These are phyloP conservation scores for Lateolabrax maculatus DNA, from an alignment of 2,797 vertebrate species.

Conservation along the genomic window DNA sequence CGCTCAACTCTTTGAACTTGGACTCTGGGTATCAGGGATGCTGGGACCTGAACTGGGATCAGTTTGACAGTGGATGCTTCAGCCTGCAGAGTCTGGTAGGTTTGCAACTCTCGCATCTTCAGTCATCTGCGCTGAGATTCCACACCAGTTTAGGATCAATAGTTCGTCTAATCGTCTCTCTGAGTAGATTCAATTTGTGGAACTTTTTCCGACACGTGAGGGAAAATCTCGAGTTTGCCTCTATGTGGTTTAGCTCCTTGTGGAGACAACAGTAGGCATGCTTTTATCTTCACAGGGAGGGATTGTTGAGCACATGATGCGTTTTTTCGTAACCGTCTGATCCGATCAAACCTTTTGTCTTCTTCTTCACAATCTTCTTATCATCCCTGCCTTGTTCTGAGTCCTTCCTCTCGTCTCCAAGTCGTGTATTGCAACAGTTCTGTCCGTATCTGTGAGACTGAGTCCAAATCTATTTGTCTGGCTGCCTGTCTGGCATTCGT, in stretches of 20 bases:
- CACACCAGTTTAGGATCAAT: neutral
- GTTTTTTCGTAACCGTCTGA: neutral
- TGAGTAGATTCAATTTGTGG: neutral
- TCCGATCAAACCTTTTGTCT: neutral
- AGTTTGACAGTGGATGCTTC: slow-evolving; percentile 32
- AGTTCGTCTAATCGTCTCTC: neutral
- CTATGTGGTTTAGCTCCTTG: neutral
- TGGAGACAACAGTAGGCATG: neutral
- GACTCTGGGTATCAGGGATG: slow-evolving; percentile 34
- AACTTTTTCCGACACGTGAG: neutral
- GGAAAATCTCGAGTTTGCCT: neutral
- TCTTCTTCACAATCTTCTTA: neutral
- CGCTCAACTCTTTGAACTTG: slow-evolving; percentile 37
- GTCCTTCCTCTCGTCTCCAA: neutral
- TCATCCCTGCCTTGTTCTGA: too few species aligned
- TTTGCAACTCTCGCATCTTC: neutral
- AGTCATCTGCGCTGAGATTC: neutral
- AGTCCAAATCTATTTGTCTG: slow-evolving; percentile 18
- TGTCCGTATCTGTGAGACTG: slow-evolving; percentile 7
- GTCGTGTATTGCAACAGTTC: neutral
- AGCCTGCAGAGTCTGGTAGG: slow-evolving; percentile 51
- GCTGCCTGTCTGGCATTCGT: slow-evolving; percentile 31
- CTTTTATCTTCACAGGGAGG: neutral
- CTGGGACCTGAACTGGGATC: slow-evolving; percentile 21
- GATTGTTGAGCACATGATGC: slow-evolving; percentile 5